Evolutionary conservation across 2,797 vertebrate species (phyloP), one percentile per base, ranked within the genome.

Genomic region (Gymnoscopelus microlampas): DNA sequence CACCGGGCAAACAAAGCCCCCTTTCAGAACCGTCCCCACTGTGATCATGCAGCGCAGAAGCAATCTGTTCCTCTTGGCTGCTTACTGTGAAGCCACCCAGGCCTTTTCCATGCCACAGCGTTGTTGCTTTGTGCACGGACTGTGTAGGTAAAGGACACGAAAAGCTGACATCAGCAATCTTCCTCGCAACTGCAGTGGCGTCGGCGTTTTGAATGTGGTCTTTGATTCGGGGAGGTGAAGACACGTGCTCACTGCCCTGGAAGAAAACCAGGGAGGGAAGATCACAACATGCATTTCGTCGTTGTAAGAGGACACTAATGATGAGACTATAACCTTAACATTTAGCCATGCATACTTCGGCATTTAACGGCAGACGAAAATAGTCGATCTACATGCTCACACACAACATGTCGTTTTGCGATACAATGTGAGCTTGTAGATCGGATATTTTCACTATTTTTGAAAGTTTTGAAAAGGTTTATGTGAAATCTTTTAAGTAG

Each of bases 51-150:
- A 87, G 86, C 88, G 87, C 85, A 87, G 87, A 91, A 88, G 84
- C 85, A 93, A 90, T 92, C 89, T 92, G 88, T 92, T 91, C 89
- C 86, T 89, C 85, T 85, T 82, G 86, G 85, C 74, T 88, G 84
- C 88, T 83, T 80, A 62, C 73, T 88, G 87, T 81, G 88, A 88
- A 87, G 87, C 89, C 87, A 89, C 85, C 88, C 82, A 82, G 85
- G 12, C 66, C 81, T 76, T 84, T 84, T 78, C 54, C 71, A 71
- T 63, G 77, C 71, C 73, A 54, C 72, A 68, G 66, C 72, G 67
- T 71, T 74, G 59, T 62, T 73, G 61, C 54, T 81, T 76, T 66
- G 60, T 71, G 53, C 61, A 68, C 59, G 70, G 66, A 78, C 62
- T 48, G 12, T 76, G 69, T 78, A 68, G 47, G 19, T 73, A 86